These are phyloP conservation scores for Scaptodrosophila lebanonensis DNA, from an alignment of 1,140 invertebrate species.

Conservation along the genomic window DNA sequence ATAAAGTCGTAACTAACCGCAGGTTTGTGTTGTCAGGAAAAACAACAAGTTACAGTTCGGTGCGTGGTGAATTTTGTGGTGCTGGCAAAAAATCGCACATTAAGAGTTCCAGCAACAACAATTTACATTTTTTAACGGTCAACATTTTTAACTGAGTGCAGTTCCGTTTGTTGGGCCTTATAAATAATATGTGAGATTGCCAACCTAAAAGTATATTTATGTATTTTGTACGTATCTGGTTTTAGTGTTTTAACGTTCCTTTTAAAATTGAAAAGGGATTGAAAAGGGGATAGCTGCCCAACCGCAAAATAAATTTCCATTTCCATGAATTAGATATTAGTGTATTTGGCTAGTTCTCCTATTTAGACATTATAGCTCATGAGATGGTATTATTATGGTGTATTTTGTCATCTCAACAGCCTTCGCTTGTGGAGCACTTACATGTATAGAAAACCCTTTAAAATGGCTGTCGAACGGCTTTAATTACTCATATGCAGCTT, in stretches of 20 bases:
- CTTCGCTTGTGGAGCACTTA: no score
- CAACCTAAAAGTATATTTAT: constrained; percentile 55
- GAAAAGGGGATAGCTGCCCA: no score
- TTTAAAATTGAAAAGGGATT: no score
- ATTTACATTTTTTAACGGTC: constrained; percentile 49
- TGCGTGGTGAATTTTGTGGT: constrained; percentile 17
- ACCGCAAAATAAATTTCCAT: no score
- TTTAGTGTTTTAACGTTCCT: no score
- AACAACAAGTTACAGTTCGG: no score
- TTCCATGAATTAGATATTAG: no score
- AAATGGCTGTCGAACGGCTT: constrained; percentile 2
- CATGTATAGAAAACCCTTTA: not conserved
- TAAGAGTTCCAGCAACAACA: constrained; percentile 17
- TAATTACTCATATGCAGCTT: no score
- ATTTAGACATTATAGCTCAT: no score
- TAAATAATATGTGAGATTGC: constrained; percentile 69
- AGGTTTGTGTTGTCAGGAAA: constrained; percentile 68
- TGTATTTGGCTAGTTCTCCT: no score
- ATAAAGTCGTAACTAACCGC: constrained; percentile 72
- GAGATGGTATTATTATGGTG: no score
- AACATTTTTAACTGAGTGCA: constrained; percentile 61
- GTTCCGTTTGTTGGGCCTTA: constrained; percentile 29
- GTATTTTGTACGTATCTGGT: constrained; percentile 26
- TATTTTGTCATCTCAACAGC: no score
- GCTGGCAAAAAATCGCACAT: constrained; percentile 21